These are phyloP conservation scores for Argyresthia albistria DNA, from an alignment of 2,888 invertebrate genomes.

Conservation along the genomic window DNA sequence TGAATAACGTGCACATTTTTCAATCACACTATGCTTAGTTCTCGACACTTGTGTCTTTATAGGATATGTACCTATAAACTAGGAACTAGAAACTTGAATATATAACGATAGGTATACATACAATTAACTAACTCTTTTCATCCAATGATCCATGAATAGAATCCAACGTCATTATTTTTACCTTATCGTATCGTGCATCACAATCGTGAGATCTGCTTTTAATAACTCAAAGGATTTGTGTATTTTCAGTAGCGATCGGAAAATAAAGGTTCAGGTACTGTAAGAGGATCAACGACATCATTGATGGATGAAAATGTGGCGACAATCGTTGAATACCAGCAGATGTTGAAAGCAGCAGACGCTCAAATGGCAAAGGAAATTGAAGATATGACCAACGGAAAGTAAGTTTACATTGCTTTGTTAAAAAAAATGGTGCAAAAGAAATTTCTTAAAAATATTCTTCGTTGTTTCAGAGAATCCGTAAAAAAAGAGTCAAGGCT, in stretches of 20 bases:
- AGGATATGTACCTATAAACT: too few species aligned
- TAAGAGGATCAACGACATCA: conserved; percentile 41
- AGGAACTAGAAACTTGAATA: too few species aligned
- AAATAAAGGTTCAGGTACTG: conserved; percentile 32
- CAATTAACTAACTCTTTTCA: too few species aligned
- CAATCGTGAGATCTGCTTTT: too few species aligned
- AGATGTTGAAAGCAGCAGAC: conserved; percentile 78
- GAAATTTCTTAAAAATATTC: too few species aligned
- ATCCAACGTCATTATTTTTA: too few species aligned
- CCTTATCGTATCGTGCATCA: too few species aligned
- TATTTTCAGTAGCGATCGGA: conserved; percentile 66
- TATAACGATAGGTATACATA: too few species aligned
- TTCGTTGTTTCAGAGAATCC: conserved; percentile 74
- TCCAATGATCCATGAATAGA: too few species aligned
- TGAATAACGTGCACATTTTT: not conserved
- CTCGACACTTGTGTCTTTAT: too few species aligned
- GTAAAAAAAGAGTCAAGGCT: conserved; percentile 73
- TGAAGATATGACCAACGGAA: conserved; percentile 87
- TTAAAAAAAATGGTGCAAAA: too few species aligned
- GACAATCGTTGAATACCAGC: conserved; percentile 71
- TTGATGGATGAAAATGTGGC: conserved; percentile 77
- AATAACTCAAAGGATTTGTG: not conserved
- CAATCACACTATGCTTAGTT: too few species aligned
- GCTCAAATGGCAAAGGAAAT: conserved; percentile 86
- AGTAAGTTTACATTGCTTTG: conserved; percentile 37